Percentiles rank a stretch among this genome's conserved stretches.
Conservation (phyloP, 2,113 vertebrate genomes). For the Machaerirhynchus nigripectus region DNA sequence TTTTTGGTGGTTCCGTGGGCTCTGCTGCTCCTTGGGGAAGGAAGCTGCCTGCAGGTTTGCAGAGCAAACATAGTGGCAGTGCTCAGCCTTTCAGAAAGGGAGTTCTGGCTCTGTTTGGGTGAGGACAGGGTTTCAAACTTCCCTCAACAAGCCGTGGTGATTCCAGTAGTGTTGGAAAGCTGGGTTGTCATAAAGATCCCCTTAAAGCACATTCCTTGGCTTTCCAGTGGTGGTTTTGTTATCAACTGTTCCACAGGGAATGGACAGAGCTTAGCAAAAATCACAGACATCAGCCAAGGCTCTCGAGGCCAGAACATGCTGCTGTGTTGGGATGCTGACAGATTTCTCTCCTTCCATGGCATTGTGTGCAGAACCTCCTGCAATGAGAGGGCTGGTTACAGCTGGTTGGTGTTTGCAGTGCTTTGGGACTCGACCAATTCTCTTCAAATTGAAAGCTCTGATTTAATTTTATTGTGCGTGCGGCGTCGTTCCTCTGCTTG, state of each 20-base stretch:
- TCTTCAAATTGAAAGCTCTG: background rate
- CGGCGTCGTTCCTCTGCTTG: background rate
- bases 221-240: background rate
- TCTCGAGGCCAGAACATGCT: background rate
- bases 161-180: background rate
- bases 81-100: background rate
- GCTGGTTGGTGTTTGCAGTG: background rate
- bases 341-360: background rate
- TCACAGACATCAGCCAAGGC: background rate
- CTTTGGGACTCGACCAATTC: background rate
- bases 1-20: background rate
- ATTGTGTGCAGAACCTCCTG: background rate
- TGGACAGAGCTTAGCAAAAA: background rate
- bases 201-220: background rate
- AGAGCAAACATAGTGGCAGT: background rate
- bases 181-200: background rate
- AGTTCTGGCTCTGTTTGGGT: background rate
- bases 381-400: background rate
- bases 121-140: background rate
- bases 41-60: background rate
- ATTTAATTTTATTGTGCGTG: background rate
- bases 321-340: background rate
- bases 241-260: background rate
- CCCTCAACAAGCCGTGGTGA: background rate
- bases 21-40: fast-evolving